phyloP scores from a whole-genome alignment of 2,113 vertebrate genomes.

The Chascanopsetta lugubris region DNA sequence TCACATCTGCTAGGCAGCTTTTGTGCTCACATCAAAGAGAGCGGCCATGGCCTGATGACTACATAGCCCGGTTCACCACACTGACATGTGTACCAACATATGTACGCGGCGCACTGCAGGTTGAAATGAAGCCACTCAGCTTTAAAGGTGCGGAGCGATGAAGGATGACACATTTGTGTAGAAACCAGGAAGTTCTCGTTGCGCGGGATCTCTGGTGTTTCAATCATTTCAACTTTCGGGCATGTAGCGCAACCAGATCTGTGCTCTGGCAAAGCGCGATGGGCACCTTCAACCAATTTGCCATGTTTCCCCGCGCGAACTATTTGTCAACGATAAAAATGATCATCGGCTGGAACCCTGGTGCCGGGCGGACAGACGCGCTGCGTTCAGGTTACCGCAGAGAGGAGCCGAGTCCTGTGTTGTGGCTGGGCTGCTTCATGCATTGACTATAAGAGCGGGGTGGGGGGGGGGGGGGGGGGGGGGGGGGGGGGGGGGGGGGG shows the following conservation, averaged over 20 bases:
- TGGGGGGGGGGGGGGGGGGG: too few relatives aligned
- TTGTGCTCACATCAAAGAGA: slow-evolving; percentile 67
- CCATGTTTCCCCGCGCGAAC: not conserved
- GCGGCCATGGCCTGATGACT: slow-evolving; percentile 46
- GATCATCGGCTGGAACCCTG: not conserved
- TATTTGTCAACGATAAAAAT: not conserved
- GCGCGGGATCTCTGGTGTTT: not conserved
- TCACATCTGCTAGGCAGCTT: slow-evolving; percentile 65
- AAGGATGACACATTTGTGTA: not conserved
- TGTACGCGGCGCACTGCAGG: slow-evolving; percentile 1
- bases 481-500: too few relatives aligned
- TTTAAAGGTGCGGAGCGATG: not conserved
- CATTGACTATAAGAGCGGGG: slow-evolving; percentile 19
- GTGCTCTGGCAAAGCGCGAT: not conserved
- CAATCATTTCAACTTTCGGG: not conserved
- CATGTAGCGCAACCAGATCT: too few relatives aligned
- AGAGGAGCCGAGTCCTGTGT: slow-evolving; percentile 38
- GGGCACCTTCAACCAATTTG: not conserved
- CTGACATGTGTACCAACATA: slow-evolving; percentile 32
- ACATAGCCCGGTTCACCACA: slow-evolving; percentile 41
- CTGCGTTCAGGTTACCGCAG: slow-evolving; percentile 44
- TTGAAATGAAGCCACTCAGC: not conserved
- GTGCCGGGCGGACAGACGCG: slow-evolving; percentile 33
- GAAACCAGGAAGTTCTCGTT: not conserved
- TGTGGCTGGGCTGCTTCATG: slow-evolving; percentile 41